Conservation (phyloP, 2,888 invertebrate genomes). For the Mimumesa dahlbomi region DNA sequence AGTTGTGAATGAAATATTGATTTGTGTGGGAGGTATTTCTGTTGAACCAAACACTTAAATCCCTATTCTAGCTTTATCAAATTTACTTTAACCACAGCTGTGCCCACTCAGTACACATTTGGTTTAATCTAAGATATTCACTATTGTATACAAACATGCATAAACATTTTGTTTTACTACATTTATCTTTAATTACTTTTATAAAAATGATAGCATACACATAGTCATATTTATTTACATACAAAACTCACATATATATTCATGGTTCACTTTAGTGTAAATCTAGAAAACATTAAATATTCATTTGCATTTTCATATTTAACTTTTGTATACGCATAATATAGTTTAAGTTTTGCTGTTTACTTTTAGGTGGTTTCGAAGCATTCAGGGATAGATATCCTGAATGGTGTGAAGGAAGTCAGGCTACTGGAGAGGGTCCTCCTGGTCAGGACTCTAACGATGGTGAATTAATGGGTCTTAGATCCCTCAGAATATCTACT, state of each 20-base stretch:
- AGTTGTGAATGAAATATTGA: constrained; percentile 77
- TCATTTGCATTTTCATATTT: too few species aligned
- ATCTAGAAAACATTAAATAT: too few species aligned
- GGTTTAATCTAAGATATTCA: not conserved
- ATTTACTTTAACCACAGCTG: not conserved
- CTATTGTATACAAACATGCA: not conserved
- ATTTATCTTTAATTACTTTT: too few species aligned
- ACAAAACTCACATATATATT: too few species aligned
- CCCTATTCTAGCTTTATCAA: constrained; percentile 23
- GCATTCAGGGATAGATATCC: constrained; percentile 92
- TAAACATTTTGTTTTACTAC: too few species aligned
- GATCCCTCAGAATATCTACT: constrained; percentile 88
- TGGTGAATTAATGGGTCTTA: constrained; percentile 85
- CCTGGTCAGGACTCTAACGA: constrained; percentile 79
- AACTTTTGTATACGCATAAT: too few species aligned
- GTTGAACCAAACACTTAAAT: constrained; percentile 61
- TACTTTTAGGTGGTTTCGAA: constrained; percentile 89
- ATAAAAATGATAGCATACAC: too few species aligned
- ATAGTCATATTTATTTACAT: too few species aligned
- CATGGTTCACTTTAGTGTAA: too few species aligned
- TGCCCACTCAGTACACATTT: not conserved
- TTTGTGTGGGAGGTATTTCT: constrained; percentile 69
- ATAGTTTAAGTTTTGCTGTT: too few species aligned
- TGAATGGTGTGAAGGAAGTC: constrained; percentile 93
- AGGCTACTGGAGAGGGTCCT: constrained; percentile 80